Evolutionary conservation across 2,113 vertebrate species (phyloP).

Genomic region (Ciconia stormi): DNA sequence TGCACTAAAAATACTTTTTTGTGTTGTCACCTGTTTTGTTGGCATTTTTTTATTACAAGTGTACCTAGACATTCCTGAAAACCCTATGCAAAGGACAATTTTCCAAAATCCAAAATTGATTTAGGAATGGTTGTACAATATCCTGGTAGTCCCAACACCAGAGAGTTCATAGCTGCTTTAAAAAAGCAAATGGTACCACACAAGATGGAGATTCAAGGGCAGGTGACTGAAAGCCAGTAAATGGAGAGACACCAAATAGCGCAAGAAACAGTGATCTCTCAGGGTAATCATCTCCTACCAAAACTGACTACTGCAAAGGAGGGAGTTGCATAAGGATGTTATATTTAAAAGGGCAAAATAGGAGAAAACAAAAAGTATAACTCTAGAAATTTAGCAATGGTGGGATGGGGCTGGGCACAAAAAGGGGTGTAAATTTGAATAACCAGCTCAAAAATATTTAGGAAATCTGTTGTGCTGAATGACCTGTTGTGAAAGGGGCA

Average conservation of each 20-base stretch:
- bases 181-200: background rate
- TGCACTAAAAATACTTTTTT: background rate
- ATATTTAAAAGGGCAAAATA: background rate
- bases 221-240: background rate
- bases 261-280: background rate
- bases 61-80: background rate
- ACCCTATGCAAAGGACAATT: fast-evolving
- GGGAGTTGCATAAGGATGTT: background rate
- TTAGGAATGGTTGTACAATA: background rate
- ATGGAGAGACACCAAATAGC: background rate
- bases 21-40: background rate
- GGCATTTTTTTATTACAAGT: background rate
- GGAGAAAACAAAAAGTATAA: background rate
- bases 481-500: background rate
- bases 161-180: background rate
- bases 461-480: background rate
- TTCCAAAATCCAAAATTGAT: background rate
- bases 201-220: background rate
- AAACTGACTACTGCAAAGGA: background rate
- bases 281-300: background rate
- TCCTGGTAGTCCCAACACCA: background rate
- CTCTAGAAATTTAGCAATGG: background rate
- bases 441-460: background rate
- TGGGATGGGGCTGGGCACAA: background rate
- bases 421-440: background rate